Percentiles rank a stretch among this genome's conserved stretches.
These are phyloP conservation scores for Scatophagus argus DNA, from an alignment of 2,113 vertebrate genomes.

Conservation along the genomic window DNA sequence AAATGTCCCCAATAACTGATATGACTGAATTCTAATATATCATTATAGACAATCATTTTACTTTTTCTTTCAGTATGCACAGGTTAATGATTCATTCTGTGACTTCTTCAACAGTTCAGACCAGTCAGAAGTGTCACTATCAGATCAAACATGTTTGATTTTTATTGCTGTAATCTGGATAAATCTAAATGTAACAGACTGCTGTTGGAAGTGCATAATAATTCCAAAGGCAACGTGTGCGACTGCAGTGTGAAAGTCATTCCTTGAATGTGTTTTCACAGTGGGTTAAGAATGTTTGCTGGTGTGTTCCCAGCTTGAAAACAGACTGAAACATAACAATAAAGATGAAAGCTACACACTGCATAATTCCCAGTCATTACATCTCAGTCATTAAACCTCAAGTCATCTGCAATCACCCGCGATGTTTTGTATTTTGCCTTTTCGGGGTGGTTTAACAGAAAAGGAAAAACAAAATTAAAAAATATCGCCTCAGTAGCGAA, in stretches of 20 bases:
- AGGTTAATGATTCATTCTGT: not conserved
- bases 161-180: conserved; percentile 1
- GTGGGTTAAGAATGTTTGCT: conserved; percentile 13
- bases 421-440: conserved; percentile 8
- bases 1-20: not conserved
- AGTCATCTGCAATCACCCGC: conserved; percentile 39
- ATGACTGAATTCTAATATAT: not conserved
- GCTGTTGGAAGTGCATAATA: not conserved
- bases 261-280: conserved; percentile 32
- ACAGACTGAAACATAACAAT: not conserved
- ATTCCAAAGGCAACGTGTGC: not conserved
- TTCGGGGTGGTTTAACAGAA: conserved; percentile 33
- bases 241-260: conserved; percentile 27
- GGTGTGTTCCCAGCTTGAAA: conserved; percentile 25
- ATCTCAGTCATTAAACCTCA: conserved; percentile 21
- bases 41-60: not conserved
- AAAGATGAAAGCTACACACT: conserved; percentile 14
- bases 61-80: not conserved
- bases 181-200: conserved; percentile 13
- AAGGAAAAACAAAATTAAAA: conserved; percentile 28
- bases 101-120: not conserved
- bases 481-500: not conserved
- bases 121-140: not conserved
- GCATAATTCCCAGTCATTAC: conserved; percentile 12
- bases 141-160: conserved; percentile 5